Conservation (phyloP, 2,888 invertebrate species). For the Urechis unicinctus region DNA sequence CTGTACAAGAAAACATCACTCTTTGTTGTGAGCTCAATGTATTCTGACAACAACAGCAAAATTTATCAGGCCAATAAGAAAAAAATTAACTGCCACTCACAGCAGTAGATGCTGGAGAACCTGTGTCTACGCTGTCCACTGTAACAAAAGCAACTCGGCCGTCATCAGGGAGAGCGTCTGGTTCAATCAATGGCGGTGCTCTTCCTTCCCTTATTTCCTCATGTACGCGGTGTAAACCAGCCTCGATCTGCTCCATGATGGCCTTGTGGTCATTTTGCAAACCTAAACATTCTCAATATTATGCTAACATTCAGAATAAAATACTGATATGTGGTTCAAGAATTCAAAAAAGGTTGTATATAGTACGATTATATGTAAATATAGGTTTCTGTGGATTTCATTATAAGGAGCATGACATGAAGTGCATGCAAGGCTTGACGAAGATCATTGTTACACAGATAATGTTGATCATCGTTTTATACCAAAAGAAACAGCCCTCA, state of each 20-base stretch:
- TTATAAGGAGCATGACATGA: no score
- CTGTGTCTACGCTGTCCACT: conserved; percentile 66
- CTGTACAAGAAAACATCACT: conserved; percentile 26
- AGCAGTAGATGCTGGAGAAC: conserved; percentile 77
- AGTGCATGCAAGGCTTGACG: no score
- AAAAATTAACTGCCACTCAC: conserved; percentile 61
- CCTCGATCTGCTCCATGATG: conserved; percentile 77
- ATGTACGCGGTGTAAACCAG: conserved; percentile 62
- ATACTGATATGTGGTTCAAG: background rate
- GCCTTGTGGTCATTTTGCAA: conserved; percentile 82
- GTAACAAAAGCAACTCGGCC: conserved; percentile 60
- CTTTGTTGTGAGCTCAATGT: no score
- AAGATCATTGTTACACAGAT: no score
- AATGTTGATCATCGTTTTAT: no score
- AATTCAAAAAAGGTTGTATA: background rate
- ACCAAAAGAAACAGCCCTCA: no score
- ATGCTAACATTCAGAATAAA: background rate
- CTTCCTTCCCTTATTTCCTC: conserved; percentile 26
- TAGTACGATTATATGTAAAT: no score
- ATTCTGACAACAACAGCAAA: no score
- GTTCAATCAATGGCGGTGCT: background rate
- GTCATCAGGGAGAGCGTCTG: background rate
- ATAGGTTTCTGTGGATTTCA: no score
- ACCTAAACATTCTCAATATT: conserved; percentile 53
- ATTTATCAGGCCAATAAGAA: no score